These are phyloP conservation scores for Pitangus sulphuratus DNA, from an alignment of 2,797 vertebrate species.

Conservation along the genomic window DNA sequence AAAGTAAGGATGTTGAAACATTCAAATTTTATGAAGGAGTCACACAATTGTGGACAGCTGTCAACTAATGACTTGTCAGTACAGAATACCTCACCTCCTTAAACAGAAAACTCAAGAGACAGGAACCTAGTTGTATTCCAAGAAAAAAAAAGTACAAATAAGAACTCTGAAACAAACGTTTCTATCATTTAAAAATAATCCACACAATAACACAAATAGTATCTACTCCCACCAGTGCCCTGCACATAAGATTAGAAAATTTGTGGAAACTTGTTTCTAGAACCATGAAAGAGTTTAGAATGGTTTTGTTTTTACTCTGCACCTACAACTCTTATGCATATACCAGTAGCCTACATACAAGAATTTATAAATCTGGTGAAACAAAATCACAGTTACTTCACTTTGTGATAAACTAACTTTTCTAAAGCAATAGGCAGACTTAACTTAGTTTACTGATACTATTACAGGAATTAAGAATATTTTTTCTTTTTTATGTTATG, in stretches of 20 bases:
- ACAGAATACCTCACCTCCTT: not conserved
- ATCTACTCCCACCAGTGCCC: not conserved
- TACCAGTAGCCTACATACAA: not conserved
- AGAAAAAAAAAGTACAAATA: not conserved
- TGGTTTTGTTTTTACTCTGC: not conserved
- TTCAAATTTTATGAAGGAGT: not conserved
- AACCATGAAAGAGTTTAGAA: not conserved
- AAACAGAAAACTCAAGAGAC: not conserved
- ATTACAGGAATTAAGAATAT: not conserved
- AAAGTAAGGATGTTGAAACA: not conserved
- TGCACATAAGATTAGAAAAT: not conserved
- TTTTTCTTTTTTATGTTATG: not conserved
- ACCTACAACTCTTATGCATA: not conserved
- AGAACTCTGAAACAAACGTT: not conserved
- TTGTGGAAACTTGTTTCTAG: not conserved
- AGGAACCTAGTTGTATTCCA: not conserved
- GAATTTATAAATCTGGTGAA: not conserved
- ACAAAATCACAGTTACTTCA: not conserved
- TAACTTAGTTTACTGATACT: not conserved
- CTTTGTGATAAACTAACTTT: not conserved
- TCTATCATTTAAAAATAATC: not conserved
- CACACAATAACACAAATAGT: not conserved
- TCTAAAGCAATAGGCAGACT: not conserved
- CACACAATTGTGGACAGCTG: not conserved
- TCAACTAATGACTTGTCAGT: not conserved